Conservation (phyloP, 2,797 vertebrate species). For the Sarcoramphus papa region DNA sequence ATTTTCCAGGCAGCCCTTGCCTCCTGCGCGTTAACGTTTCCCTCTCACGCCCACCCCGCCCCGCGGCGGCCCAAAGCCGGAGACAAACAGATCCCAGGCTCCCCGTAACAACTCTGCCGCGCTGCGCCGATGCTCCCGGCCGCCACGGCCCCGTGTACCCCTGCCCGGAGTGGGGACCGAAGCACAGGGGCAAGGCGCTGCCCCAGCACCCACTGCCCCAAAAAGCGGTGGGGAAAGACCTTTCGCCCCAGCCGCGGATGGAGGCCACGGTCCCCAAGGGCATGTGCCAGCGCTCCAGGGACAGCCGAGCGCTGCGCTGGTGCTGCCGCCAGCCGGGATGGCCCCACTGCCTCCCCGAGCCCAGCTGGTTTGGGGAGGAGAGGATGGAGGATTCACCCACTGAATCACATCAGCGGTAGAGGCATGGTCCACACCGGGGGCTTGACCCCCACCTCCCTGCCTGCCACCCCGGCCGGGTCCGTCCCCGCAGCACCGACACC, state of each 20-base stretch:
- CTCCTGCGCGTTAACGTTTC: neutral
- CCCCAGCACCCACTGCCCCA: neutral
- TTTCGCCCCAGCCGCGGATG: rapidly evolving
- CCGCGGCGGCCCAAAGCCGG: neutral
- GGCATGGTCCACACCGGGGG: rapidly evolving
- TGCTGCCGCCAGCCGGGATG: neutral
- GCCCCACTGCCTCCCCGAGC: neutral
- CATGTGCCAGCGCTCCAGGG: neutral
- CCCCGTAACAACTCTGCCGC: rapidly evolving
- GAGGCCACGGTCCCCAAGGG: neutral
- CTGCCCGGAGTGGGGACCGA: neutral
- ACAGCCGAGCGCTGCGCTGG: neutral
- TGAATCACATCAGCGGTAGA: neutral
- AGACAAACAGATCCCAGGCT: neutral
- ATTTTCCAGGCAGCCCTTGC: constrained; percentile 8
- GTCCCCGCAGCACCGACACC: neutral
- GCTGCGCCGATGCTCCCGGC: rapidly evolving
- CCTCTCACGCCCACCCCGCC: neutral
- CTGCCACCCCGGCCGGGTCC: rapidly evolving
- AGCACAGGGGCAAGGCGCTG: too few relatives aligned
- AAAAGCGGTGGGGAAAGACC: neutral
- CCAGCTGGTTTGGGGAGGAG: neutral
- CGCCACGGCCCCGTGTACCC: rapidly evolving
- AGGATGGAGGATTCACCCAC: neutral
- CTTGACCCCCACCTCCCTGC: neutral